Base-by-base conservation (phyloP, 2,888 invertebrate species). In the Rotaria macrura region DNA sequence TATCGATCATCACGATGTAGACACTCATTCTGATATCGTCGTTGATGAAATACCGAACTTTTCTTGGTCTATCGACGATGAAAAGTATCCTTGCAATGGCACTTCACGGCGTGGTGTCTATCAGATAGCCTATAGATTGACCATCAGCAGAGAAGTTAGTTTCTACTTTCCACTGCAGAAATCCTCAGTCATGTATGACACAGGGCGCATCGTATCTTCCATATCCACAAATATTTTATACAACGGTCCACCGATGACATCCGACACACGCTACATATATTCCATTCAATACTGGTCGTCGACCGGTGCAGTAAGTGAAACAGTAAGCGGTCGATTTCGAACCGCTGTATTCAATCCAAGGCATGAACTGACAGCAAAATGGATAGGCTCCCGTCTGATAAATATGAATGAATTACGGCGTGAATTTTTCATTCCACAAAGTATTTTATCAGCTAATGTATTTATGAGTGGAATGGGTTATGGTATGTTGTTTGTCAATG, bases 391-490 rank as follows among this genome's bases (percentile, higher is more conserved):
- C 1, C 65, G 65, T 17, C 65, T 20, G 6, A 65, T 65, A 20
- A 65, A 65, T 34, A 65, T 65, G 65, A 65, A 65, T 34, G 65
- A 65, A 17, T 65, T 65, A 6, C 14, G 65, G 20, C 65, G 65
- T 3, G 65, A 65, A 34, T 65, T 65, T 65, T 17, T 34, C 20
- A 34, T 65, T 65, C 34, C 65, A 34, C 34, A 65, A 65, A 6
- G 17, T 6, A 14, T 65, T 2, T 34, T 65, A 17, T 34, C 65
- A 0, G 65, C 65, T 17, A 65, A 14, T 17, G 65, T 65, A 65
- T 65, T 65, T 65, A 65, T 65, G 65, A 65, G 65, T 65, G 65
- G 65, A 29, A 65, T 65, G 65, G 65, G 65, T 65, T 65, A 65
- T 4, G 65, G 65, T 34, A 34, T 34, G 1, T 65, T 65, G 20